Conservation (phyloP, 2,888 invertebrate species). For the Lochmaea crataegi region DNA sequence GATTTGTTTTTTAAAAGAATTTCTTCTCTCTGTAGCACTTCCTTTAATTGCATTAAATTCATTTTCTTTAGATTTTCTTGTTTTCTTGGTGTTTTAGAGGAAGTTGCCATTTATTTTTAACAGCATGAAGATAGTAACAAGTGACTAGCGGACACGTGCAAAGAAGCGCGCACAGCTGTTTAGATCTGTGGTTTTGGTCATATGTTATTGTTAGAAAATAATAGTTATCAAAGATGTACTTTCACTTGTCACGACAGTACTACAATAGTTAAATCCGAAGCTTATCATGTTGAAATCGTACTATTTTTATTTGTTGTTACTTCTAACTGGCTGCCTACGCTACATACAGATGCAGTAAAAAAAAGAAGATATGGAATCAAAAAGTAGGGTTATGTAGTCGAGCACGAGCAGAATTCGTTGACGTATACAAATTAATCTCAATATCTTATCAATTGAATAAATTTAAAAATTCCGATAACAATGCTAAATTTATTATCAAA, state of each 20-base stretch:
- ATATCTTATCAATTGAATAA: constrained; percentile 35
- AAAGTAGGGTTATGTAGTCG: background rate
- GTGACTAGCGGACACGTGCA: too few species aligned
- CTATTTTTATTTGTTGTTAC: too few species aligned
- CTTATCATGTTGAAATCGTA: too few species aligned
- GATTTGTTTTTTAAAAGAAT: constrained; percentile 43
- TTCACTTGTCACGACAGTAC: too few species aligned
- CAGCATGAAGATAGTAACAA: background rate
- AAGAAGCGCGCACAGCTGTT: too few species aligned
- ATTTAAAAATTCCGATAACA: constrained; percentile 52
- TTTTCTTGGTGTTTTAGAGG: constrained; percentile 17
- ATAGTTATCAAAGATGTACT: too few species aligned
- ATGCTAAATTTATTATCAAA: constrained; percentile 60
- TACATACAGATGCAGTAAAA: background rate
- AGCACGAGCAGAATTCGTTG: constrained; percentile 19
- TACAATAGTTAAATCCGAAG: too few species aligned
- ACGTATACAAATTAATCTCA: constrained; percentile 33
- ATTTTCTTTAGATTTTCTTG: constrained; percentile 34
- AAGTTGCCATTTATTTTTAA: constrained; percentile 19
- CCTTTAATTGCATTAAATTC: constrained; percentile 41
- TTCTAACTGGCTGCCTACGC: background rate
- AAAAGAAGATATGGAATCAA: background rate
- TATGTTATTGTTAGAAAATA: background rate
- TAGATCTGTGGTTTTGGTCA: too few species aligned
- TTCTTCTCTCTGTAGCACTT: constrained; percentile 42